These are phyloP conservation scores for Trachelus stipa DNA, from an alignment of 2,888 invertebrate species.

Conservation along the genomic window DNA sequence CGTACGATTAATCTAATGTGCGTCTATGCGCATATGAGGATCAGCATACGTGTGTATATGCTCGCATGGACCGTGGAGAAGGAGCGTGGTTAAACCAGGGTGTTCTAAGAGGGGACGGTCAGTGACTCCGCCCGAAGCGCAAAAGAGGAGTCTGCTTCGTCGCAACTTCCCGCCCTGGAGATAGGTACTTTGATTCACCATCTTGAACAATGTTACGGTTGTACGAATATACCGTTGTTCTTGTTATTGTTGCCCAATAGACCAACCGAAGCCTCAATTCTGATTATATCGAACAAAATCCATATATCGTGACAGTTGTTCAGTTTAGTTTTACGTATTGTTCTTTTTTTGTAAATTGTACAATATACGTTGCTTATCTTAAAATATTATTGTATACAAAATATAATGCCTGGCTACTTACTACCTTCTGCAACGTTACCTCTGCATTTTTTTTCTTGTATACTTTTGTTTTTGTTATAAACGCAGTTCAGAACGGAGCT, in stretches of 20 bases:
- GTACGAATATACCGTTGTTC: background rate
- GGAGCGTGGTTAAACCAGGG: background rate
- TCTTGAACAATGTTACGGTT: background rate
- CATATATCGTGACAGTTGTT: background rate
- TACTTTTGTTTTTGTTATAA: background rate
- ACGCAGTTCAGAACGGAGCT: background rate
- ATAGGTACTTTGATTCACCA: background rate
- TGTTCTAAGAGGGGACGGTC: slow-evolving; percentile 3
- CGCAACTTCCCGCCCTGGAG: background rate
- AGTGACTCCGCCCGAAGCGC: slow-evolving; percentile 9
- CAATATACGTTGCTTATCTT: background rate
- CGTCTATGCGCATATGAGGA: background rate
- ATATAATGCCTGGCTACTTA: background rate
- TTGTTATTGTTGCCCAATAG: background rate
- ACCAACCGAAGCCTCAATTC: background rate
- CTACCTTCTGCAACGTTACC: background rate
- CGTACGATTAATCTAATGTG: background rate
- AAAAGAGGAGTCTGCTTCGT: slow-evolving; percentile 5
- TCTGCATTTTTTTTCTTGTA: background rate
- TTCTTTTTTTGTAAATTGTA: background rate
- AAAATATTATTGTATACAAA: background rate
- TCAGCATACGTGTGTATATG: background rate
- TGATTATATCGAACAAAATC: background rate
- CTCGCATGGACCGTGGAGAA: background rate
- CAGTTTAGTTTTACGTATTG: background rate